These are phyloP conservation scores for Hemiscyllium ocellatum DNA, from an alignment of 2,113 vertebrate species.

Conservation along the genomic window DNA sequence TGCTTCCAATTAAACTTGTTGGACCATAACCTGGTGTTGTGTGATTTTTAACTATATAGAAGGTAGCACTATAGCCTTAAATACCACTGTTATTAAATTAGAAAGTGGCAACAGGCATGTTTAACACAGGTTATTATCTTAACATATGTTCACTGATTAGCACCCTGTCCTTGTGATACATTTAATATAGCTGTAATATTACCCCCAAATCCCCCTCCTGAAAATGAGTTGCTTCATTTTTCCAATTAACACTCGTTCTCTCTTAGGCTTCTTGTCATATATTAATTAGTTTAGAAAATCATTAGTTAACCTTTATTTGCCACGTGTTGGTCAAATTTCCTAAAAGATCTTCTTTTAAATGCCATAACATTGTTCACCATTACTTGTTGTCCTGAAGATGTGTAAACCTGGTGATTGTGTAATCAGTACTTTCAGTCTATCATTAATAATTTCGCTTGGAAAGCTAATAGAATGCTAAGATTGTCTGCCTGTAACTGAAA, in stretches of 20 bases:
- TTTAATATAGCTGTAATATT: not conserved
- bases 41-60: not conserved
- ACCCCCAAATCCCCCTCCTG: not conserved
- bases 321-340: not conserved
- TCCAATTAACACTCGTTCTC: not conserved
- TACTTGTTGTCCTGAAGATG: not conserved
- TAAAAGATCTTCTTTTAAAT: not conserved
- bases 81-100: not conserved
- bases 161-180: not conserved
- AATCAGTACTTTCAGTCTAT: not conserved
- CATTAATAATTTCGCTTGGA: not conserved
- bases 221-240: not conserved
- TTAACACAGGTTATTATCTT: not conserved
- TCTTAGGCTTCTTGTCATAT: not conserved
- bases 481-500: not conserved
- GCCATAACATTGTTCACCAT: not conserved
- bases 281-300: not conserved
- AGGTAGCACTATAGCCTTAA: not conserved
- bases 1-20: too few relatives aligned
- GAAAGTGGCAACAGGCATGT: not conserved
- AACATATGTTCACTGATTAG: not conserved
- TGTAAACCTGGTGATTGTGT: not conserved
- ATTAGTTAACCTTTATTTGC: not conserved
- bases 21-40: too few relatives aligned
- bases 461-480: not conserved